Evolutionary conservation across 2,113 vertebrate species (phyloP), one percentile per base, ranked within the genome.

Genomic region (Mola mola): DNA sequence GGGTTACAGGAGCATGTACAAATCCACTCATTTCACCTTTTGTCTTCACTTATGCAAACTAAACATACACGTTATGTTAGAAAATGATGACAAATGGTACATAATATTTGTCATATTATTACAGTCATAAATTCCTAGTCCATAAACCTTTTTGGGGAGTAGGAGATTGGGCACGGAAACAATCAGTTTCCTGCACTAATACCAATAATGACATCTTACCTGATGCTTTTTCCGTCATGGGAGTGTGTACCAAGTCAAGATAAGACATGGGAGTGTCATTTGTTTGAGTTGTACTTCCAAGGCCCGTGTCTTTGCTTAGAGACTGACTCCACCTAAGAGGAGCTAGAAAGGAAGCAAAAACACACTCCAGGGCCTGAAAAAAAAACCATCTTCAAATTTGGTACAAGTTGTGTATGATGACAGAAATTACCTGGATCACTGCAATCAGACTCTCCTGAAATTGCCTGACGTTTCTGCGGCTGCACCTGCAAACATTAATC

Each of bases 221-320:
- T 63, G 72, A 29, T 43, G 42, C 71, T 19, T 57, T 40, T 24
- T 75, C 44, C 17, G 31, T 29, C 3, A 9, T 52, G 9, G 66
- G 41, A 10, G 47, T 53, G 4, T 33, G 60, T 12, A 46, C 61
- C 37, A 82, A 40, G 25, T 88, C 79, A 16, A 78, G 62, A 64
- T 47, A 48, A 55, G 85, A 82, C 72, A 79, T 43, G 3, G 78
- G 66, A 44, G 59, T 68, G 50, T 86, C 72, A 42, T 63, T 87
- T 24, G 74, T 79, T 17, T 53, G 82, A 37, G 49, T 72, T 49
- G 72, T 81, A 38, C 87, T 87, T 22, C 83, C 86, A 29, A 92
- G 51, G 10, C 89, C 87, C 4, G 84, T 89, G 69, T 90, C 90
- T 78, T 84, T 90, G 56, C 87, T 86, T 25, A 50, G 38, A 66